Percentiles rank a stretch among this genome's conserved stretches.
Conservation (phyloP, 2,888 invertebrate species). For the Acronicta aceris region DNA sequence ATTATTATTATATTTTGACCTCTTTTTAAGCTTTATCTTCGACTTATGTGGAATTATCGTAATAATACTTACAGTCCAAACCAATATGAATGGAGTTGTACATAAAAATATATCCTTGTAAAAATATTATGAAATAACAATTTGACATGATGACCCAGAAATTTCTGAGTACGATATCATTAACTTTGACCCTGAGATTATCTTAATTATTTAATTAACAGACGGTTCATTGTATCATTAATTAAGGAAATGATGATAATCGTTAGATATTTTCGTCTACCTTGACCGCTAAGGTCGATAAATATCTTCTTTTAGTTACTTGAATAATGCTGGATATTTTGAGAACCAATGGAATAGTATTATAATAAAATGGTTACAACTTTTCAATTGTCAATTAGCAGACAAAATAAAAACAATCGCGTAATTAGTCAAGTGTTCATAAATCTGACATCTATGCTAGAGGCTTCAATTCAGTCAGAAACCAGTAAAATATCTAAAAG, state of each 20-base stretch:
- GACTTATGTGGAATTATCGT: too few species aligned
- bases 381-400: neutral
- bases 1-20: too few species aligned
- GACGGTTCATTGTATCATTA: slow-evolving; percentile 57
- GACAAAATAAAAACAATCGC: too few species aligned
- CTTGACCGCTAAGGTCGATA: slow-evolving; percentile 50
- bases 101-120: too few species aligned
- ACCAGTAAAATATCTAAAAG: too few species aligned
- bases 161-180: slow-evolving; percentile 25
- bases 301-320: neutral
- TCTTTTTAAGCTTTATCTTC: too few species aligned
- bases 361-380: neutral
- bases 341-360: neutral
- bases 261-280: slow-evolving; percentile 21
- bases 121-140: neutral
- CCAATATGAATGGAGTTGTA: too few species aligned
- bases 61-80: too few species aligned
- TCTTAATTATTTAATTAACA: slow-evolving; percentile 48
- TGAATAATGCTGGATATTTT: too few species aligned
- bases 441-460: too few species aligned
- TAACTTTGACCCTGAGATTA: slow-evolving; percentile 41
- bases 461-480: too few species aligned
- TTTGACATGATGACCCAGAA: slow-evolving; percentile 48
- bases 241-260: slow-evolving; percentile 57
- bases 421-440: too few species aligned